Conservation (phyloP, 2,888 invertebrate species). For the Phaedon cochleariae region DNA sequence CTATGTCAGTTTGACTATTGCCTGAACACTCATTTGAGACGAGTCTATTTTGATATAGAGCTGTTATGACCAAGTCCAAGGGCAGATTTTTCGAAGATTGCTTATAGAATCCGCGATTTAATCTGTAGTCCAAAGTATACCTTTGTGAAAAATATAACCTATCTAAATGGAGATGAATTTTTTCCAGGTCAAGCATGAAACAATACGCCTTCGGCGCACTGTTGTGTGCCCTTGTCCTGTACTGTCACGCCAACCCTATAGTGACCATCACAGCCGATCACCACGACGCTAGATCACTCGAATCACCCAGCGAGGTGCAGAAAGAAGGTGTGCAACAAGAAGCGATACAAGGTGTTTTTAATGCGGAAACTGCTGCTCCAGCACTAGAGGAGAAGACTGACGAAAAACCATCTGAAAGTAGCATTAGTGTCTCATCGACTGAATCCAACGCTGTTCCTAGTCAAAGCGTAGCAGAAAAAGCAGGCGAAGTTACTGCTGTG, state of each 20-base stretch:
- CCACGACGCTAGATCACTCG: constrained; percentile 20
- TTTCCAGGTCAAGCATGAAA: constrained; percentile 50
- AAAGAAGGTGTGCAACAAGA: constrained; percentile 52
- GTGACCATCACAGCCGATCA: constrained; percentile 43
- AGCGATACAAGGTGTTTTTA: constrained; percentile 50
- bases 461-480: constrained; percentile 17
- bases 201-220: constrained; percentile 54
- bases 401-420: constrained; percentile 26
- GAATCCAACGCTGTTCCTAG: constrained; percentile 10
- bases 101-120: too few relatives aligned
- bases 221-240: constrained; percentile 52
- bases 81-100: too few relatives aligned
- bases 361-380: constrained; percentile 26
- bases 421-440: neutral
- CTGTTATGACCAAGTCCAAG: too few relatives aligned
- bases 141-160: too few relatives aligned
- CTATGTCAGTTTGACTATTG: too few relatives aligned
- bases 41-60: too few relatives aligned
- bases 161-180: too few relatives aligned
- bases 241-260: constrained; percentile 51
- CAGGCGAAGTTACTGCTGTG: constrained; percentile 6
- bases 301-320: constrained; percentile 31
- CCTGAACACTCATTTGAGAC: too few relatives aligned
- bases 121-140: too few relatives aligned
- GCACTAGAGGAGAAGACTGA: constrained; percentile 17